phyloP scores from a whole-genome alignment of 2,797 vertebrate species.

The Aldrovandia affinis region DNA sequence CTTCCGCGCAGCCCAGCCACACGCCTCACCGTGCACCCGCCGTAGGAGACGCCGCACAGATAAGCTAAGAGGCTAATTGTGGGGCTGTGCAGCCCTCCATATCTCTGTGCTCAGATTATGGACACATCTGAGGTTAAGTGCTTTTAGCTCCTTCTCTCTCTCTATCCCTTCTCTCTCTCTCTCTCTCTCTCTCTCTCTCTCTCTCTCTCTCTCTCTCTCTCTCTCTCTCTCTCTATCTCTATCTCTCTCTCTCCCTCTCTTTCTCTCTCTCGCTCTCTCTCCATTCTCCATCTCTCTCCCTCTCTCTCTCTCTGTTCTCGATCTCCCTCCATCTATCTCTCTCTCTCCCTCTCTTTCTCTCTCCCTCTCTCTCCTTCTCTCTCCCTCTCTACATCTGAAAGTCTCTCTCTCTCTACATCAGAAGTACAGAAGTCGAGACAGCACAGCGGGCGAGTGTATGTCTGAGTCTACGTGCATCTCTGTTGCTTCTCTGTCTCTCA shows the following conservation, averaged over 20 bases:
- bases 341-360: background rate
- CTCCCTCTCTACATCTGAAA: too few species aligned
- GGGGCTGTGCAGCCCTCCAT: constrained; percentile 31
- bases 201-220: background rate
- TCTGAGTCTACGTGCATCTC: background rate
- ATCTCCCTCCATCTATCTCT: background rate
- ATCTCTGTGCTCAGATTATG: background rate
- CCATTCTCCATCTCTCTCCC: background rate
- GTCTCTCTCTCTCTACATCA: too few species aligned
- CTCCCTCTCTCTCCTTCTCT: background rate
- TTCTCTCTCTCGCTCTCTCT: too few species aligned
- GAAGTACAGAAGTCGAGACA: background rate
- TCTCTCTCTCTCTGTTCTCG: background rate
- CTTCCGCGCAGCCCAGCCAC: background rate
- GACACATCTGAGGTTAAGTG: background rate
- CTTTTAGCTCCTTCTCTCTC: background rate
- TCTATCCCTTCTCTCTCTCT: too few species aligned
- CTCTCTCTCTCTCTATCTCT: too few species aligned
- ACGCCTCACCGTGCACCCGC: background rate
- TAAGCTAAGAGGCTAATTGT: constrained; percentile 21
- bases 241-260: too few species aligned
- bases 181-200: background rate
- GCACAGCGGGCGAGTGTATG: background rate
- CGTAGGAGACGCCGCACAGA: background rate
- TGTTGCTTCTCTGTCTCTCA: background rate